These are phyloP conservation scores for Ornithoptera priamus DNA, from an alignment of 2,888 invertebrate genomes.

Conservation along the genomic window DNA sequence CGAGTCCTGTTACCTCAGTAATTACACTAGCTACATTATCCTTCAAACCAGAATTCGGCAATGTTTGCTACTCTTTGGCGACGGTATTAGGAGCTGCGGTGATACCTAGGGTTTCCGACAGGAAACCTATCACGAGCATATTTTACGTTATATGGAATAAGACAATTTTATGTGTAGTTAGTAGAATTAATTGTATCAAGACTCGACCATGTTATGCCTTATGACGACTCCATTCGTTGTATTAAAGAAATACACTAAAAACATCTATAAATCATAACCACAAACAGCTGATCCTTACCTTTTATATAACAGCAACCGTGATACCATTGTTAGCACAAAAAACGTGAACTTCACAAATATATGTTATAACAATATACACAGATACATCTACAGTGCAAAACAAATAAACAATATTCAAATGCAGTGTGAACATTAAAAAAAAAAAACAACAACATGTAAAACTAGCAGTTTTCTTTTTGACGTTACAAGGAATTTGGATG, in stretches of 20 bases:
- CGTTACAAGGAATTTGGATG: neutral
- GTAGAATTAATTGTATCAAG: neutral
- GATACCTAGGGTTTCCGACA: no score
- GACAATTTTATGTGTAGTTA: neutral
- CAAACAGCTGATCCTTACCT: conserved; percentile 23
- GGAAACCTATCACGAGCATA: no score
- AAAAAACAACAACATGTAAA: neutral
- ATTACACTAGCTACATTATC: no score
- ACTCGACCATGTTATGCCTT: no score
- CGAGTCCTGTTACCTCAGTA: no score
- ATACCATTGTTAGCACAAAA: conserved; percentile 29
- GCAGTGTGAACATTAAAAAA: conserved; percentile 3
- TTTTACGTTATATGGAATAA: no score
- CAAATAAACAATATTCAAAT: conserved; percentile 4
- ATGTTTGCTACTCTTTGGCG: no score
- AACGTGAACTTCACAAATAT: conserved; percentile 18
- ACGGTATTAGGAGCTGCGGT: no score
- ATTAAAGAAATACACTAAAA: neutral
- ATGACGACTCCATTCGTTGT: no score
- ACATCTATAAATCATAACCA: neutral
- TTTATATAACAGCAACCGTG: conserved; percentile 7
- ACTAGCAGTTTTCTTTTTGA: neutral
- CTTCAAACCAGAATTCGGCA: no score
- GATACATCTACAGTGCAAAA: conserved; percentile 1
- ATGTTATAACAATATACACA: conserved; percentile 17